Percentiles rank a stretch among this genome's conserved stretches.
phyloP scores from a whole-genome alignment of 1,140 invertebrate species.

The Drosophila sulfurigaster region DNA sequence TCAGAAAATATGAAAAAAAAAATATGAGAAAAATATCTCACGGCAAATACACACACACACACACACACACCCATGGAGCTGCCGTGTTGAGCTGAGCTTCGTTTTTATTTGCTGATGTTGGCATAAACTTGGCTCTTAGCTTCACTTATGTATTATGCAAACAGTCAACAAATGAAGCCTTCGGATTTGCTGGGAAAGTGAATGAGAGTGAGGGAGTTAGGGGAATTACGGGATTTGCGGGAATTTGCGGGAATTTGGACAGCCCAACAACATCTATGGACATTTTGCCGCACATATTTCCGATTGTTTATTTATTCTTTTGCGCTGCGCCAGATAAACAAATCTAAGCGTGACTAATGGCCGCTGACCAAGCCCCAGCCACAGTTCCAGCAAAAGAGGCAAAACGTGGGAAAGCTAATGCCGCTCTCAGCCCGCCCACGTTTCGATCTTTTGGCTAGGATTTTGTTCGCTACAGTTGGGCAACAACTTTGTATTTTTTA shows the following conservation, averaged over 20 bases:
- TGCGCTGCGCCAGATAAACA: slow-evolving; percentile 33
- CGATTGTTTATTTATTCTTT: slow-evolving; percentile 51
- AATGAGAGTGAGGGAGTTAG: neutral
- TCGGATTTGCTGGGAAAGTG: slow-evolving; percentile 15
- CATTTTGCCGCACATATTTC: slow-evolving; percentile 33
- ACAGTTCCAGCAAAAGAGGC: too few relatives aligned
- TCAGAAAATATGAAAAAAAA: neutral
- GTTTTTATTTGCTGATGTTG: slow-evolving; percentile 34
- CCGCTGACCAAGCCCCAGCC: slow-evolving; percentile 49
- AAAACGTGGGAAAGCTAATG: slow-evolving; percentile 45
- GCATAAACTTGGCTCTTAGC: slow-evolving; percentile 42
- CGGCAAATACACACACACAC: neutral
- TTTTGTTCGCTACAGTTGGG: slow-evolving; percentile 29
- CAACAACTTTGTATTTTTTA: neutral
- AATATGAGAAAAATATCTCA: slow-evolving; percentile 24
- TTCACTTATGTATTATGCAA: slow-evolving; percentile 47
- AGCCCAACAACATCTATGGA: slow-evolving; percentile 27
- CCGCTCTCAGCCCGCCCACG: slow-evolving; percentile 31
- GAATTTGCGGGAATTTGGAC: neutral
- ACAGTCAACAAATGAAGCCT: slow-evolving; percentile 17
- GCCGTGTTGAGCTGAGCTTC: neutral
- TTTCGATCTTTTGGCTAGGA: slow-evolving; percentile 49
- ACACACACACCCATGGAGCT: neutral
- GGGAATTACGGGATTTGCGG: slow-evolving; percentile 6
- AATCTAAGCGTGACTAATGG: slow-evolving; percentile 51